Percentiles rank a stretch among this genome's conserved stretches.
phyloP scores from a whole-genome alignment of 2,888 invertebrate genomes.

The Catocala nupta region DNA sequence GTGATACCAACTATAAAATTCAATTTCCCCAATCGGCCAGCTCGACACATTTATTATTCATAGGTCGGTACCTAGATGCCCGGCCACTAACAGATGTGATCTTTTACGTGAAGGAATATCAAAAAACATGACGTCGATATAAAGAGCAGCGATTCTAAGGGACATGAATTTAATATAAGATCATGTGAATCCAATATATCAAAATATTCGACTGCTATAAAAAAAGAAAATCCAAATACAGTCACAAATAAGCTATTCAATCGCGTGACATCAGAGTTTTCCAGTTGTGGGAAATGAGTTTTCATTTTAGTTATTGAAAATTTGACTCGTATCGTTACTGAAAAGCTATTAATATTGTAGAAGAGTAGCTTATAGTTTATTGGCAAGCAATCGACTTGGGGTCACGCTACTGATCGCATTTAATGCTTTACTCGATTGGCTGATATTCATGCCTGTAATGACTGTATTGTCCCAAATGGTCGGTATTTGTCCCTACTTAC shows the following conservation, averaged over 20 bases:
- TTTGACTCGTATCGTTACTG: constrained; percentile 60
- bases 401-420: constrained; percentile 71
- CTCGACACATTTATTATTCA: constrained; percentile 87
- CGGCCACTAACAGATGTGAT: constrained; percentile 86
- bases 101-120: constrained; percentile 86
- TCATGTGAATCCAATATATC: constrained; percentile 69
- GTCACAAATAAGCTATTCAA: constrained; percentile 59
- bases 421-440: constrained; percentile 65
- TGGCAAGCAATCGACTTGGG: constrained; percentile 66
- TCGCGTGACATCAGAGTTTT: constrained; percentile 68
- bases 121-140: constrained; percentile 76
- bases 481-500: constrained; percentile 12
- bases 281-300: constrained; percentile 63
- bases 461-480: constrained; percentile 73
- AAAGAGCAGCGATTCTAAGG: constrained; percentile 73
- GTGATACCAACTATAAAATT: constrained; percentile 87
- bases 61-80: constrained; percentile 82
- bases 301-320: constrained; percentile 65
- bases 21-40: constrained; percentile 87
- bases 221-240: constrained; percentile 56
- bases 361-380: constrained; percentile 58
- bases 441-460: constrained; percentile 70
- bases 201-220: constrained; percentile 59
- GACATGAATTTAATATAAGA: constrained; percentile 78
- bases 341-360: constrained; percentile 69